Percentiles rank a stretch among this genome's conserved stretches.
phyloP scores from a whole-genome alignment of 2,888 invertebrate species.

The Cremastinae sp. region DNA sequence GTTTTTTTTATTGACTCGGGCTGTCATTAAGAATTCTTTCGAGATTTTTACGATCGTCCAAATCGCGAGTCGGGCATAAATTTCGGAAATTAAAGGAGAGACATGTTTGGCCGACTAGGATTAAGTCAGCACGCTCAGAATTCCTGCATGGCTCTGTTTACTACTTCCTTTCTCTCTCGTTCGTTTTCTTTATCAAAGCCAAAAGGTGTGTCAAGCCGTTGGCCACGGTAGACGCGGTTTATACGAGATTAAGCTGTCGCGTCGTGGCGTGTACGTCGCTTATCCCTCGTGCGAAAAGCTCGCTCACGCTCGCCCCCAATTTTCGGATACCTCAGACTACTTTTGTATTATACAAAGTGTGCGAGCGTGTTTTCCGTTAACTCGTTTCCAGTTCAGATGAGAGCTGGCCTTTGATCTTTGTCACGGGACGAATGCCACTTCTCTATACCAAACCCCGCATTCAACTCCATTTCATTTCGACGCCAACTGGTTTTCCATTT shows the following conservation, averaged over 20 bases:
- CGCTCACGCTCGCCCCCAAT: conserved; percentile 30
- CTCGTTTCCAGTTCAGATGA: conserved; percentile 1
- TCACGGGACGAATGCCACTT: not conserved
- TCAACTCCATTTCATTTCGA: not conserved
- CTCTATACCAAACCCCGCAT: not conserved
- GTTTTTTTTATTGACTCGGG: not conserved
- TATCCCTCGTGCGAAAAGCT: conserved; percentile 40
- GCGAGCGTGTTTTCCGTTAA: conserved; percentile 27
- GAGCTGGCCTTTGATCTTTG: conserved; percentile 20
- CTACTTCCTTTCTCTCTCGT: conserved; percentile 27
- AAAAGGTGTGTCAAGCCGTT: conserved; percentile 42
- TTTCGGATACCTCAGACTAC: conserved; percentile 42
- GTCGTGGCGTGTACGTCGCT: conserved; percentile 47
- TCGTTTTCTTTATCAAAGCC: conserved; percentile 32
- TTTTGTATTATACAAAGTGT: conserved; percentile 12
- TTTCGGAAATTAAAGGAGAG: conserved; percentile 24
- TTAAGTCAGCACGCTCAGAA: conserved; percentile 35
- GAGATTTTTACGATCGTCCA: not conserved
- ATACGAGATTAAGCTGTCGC: conserved; percentile 51
- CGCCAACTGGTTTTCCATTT: not conserved
- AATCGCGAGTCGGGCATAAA: conserved; percentile 29
- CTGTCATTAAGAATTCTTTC: conserved; percentile 1
- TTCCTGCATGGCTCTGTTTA: conserved; percentile 48
- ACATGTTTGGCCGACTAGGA: conserved; percentile 32
- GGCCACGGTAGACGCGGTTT: conserved; percentile 40